A percentile compares a stretch with the other conserved stretches of the same genome.
Evolutionary conservation across 2,888 invertebrate genomes (phyloP).

Genomic region (Caenorhabditis becei): DNA sequence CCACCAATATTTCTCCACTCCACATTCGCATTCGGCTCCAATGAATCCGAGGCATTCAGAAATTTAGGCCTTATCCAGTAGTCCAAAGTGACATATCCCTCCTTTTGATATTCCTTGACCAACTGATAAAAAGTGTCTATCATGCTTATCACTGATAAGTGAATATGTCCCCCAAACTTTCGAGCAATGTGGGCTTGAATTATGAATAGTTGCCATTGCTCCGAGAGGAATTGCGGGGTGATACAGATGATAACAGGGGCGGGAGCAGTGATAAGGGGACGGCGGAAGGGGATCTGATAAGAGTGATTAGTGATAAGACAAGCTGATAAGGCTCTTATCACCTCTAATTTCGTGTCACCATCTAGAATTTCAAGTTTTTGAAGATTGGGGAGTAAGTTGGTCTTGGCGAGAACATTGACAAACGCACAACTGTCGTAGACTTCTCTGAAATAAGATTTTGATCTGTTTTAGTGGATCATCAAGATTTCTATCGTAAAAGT

Average conservation of each 20-base stretch:
- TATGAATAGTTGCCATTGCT: slow-evolving; percentile 62
- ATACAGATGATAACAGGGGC: slow-evolving; percentile 59
- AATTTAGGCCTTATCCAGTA: slow-evolving; percentile 56
- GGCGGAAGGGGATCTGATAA: slow-evolving; percentile 49
- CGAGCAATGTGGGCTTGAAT: slow-evolving; percentile 30
- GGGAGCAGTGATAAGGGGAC: neutral
- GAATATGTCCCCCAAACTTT: slow-evolving; percentile 56
- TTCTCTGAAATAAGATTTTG: slow-evolving; percentile 41
- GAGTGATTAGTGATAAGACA: neutral
- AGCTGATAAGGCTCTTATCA: too few relatives aligned
- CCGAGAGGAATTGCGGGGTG: slow-evolving; percentile 61
- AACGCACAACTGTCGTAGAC: slow-evolving; percentile 17
- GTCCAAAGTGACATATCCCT: slow-evolving; percentile 59
- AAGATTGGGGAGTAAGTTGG: slow-evolving; percentile 1
- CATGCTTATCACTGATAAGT: slow-evolving; percentile 60
- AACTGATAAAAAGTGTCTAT: slow-evolving; percentile 56
- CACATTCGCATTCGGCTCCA: slow-evolving; percentile 61
- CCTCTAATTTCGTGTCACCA: slow-evolving; percentile 5
- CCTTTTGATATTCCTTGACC: slow-evolving; percentile 55
- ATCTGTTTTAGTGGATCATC: too few relatives aligned
- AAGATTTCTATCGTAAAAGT: too few relatives aligned
- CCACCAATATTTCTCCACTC: slow-evolving; percentile 65
- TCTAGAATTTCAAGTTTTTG: slow-evolving; percentile 30
- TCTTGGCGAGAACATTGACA: slow-evolving; percentile 20
- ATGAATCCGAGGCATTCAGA: slow-evolving; percentile 13